Conservation (phyloP, 2,797 vertebrate species). For the Pipistrellus nathusii region DNA sequence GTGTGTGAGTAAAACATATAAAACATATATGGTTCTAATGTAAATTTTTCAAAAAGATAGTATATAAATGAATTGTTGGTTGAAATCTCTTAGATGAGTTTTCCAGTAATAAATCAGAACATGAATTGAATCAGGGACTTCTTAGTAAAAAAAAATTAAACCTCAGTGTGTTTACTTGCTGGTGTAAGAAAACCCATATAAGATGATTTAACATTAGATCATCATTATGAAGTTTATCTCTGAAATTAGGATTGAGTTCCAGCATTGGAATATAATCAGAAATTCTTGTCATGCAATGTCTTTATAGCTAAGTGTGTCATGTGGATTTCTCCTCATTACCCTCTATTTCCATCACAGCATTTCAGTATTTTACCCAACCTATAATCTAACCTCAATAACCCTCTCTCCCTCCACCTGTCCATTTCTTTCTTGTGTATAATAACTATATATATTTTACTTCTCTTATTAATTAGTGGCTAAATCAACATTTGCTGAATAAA, state of each 20-base stretch:
- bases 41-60: neutral
- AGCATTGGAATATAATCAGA: neutral
- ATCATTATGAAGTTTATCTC: neutral
- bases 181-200: neutral
- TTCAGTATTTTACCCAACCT: neutral
- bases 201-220: neutral
- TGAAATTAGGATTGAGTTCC: neutral
- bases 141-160: neutral
- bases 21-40: neutral
- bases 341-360: neutral
- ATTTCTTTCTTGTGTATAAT: neutral
- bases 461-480: neutral
- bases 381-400: neutral
- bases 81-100: neutral
- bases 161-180: neutral
- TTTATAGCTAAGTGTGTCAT: neutral
- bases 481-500: neutral
- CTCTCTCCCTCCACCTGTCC: accelerated
- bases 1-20: neutral
- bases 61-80: neutral
- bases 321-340: neutral
- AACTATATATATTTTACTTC: neutral
- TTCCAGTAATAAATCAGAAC: neutral
- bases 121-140: neutral
- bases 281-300: neutral